A percentile compares a stretch with the other conserved stretches of the same genome.
Conservation (phyloP, 2,797 vertebrate genomes). For the Lutjanus argentimaculatus region DNA sequence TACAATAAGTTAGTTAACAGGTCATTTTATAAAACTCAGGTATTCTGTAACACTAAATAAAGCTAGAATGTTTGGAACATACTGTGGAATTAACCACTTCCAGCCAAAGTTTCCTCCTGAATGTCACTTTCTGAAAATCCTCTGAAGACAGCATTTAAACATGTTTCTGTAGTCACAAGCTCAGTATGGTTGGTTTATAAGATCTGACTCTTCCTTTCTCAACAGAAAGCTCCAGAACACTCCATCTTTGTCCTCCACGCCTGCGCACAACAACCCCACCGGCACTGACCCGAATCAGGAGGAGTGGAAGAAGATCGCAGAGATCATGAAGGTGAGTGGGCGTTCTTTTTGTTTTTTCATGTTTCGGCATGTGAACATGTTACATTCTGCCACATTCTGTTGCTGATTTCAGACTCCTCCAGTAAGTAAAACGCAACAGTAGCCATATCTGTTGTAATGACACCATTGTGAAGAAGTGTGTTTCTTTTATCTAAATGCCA, state of each 20-base stretch:
- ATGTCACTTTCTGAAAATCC: not conserved
- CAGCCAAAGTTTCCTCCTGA: not conserved
- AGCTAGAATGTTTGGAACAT: not conserved
- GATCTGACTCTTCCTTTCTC: not conserved
- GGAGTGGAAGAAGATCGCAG: slow-evolving; percentile 95
- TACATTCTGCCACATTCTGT: not conserved
- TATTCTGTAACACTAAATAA: not conserved
- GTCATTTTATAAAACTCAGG: not conserved
- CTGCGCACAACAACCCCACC: slow-evolving; percentile 97
- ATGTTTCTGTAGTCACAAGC: too few relatives aligned
- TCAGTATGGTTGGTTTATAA: not conserved
- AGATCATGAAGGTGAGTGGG: slow-evolving; percentile 93
- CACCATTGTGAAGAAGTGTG: too few relatives aligned
- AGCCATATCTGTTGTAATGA: too few relatives aligned
- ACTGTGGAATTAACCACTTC: not conserved
- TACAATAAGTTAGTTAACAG: not conserved
- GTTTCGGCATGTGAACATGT: too few relatives aligned
- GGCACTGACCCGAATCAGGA: slow-evolving; percentile 95
- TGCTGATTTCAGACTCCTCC: too few relatives aligned
- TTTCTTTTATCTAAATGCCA: not conserved
- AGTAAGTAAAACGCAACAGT: too few relatives aligned
- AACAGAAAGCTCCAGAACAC: slow-evolving; percentile 91
- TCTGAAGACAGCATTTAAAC: not conserved
- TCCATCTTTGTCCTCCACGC: slow-evolving; percentile 96
- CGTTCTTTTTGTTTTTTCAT: not conserved